A percentile compares a stretch with the other conserved stretches of the same genome.
phyloP scores from a whole-genome alignment of 2,888 invertebrate species.

The Trichacis sp. region DNA sequence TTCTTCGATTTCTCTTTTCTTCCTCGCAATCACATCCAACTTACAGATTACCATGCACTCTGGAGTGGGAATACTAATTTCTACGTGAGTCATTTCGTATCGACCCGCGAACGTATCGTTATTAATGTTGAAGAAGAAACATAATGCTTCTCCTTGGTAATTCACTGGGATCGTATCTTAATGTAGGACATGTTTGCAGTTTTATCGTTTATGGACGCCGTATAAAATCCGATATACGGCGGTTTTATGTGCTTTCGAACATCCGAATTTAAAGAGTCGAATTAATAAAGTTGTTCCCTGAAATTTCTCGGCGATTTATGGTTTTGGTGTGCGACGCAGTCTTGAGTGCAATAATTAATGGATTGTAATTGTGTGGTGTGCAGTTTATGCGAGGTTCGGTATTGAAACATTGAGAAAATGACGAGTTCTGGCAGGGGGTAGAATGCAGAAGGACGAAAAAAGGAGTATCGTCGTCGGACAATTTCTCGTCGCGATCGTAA shows the following conservation, averaged over 20 bases:
- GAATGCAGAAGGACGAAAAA: conserved; percentile 44
- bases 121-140: conserved; percentile 20
- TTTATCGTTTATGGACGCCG: neutral
- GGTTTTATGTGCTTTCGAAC: neutral
- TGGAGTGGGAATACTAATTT: conserved; percentile 25
- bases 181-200: neutral
- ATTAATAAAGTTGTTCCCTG: neutral
- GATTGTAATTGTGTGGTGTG: neutral
- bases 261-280: neutral
- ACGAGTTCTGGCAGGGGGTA: conserved; percentile 10
- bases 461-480: conserved; percentile 54
- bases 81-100: conserved; percentile 28
- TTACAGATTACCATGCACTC: conserved; percentile 26
- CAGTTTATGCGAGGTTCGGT: neutral
- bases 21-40: conserved; percentile 26
- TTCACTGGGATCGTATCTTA: neutral
- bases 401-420: conserved; percentile 8
- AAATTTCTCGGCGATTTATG: neutral
- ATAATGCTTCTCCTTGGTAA: conserved; percentile 18
- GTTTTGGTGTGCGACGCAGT: neutral
- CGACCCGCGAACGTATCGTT: conserved; percentile 19
- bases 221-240: conserved; percentile 1
- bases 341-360: neutral
- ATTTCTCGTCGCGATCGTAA: conserved; percentile 67
- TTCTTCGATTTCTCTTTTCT: conserved; percentile 25